A percentile compares a stretch with the other conserved stretches of the same genome.
These are phyloP conservation scores for Pterostichus madidus DNA, from an alignment of 2,888 invertebrate species.

Conservation along the genomic window DNA sequence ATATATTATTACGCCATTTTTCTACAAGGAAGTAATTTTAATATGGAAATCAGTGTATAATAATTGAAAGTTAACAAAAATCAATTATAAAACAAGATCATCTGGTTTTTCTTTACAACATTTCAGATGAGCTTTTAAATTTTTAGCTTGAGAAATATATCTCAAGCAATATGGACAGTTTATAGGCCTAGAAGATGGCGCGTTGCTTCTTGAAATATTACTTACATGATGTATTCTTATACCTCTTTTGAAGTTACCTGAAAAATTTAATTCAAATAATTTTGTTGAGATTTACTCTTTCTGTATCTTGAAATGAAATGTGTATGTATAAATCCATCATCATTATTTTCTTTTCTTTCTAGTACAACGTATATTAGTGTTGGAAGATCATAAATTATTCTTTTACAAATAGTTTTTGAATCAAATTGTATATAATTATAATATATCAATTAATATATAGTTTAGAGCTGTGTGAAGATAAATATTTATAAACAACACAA, in stretches of 20 bases:
- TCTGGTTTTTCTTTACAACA: constrained; percentile 43
- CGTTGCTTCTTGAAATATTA: constrained; percentile 1
- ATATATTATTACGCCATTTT: too few relatives aligned
- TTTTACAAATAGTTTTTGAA: too few relatives aligned
- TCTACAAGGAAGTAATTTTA: too few relatives aligned
- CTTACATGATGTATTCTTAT: not conserved
- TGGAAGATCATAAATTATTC: too few relatives aligned
- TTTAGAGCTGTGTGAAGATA: too few relatives aligned
- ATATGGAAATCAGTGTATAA: too few relatives aligned
- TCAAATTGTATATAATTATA: too few relatives aligned
- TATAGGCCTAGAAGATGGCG: constrained; percentile 52
- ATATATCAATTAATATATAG: too few relatives aligned
- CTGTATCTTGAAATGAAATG: constrained; percentile 37
- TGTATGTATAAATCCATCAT: constrained; percentile 28
- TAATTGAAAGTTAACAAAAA: too few relatives aligned
- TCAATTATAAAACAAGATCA: not conserved
- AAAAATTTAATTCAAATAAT: constrained; percentile 39
- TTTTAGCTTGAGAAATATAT: constrained; percentile 61
- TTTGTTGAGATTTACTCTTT: not conserved
- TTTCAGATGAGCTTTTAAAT: constrained; percentile 60
- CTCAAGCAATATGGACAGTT: constrained; percentile 57
- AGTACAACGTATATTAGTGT: too few relatives aligned
- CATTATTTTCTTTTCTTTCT: not conserved
- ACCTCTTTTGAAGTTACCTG: constrained; percentile 7
- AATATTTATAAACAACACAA: too few relatives aligned